Percentiles rank a stretch among this genome's conserved stretches.
phyloP scores from a whole-genome alignment of 2,888 invertebrate genomes.

The Seira ritae region DNA sequence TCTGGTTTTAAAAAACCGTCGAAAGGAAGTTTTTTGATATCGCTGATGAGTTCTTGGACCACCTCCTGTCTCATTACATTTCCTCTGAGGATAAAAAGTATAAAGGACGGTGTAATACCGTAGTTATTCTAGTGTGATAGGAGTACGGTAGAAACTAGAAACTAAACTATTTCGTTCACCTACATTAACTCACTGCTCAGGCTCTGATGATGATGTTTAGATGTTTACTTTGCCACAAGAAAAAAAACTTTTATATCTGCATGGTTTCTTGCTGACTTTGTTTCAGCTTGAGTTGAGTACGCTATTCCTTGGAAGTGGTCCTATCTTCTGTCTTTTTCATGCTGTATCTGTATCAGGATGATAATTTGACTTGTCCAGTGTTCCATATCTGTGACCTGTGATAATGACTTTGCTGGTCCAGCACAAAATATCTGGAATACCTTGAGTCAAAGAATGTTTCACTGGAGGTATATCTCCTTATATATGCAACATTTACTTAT shows the following conservation, averaged over 20 bases:
- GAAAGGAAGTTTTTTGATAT: background rate
- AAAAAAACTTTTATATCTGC: background rate
- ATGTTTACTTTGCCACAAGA: background rate
- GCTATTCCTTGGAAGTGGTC: background rate
- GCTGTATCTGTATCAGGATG: slow-evolving; percentile 6
- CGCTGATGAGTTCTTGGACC: background rate
- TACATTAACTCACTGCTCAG: slow-evolving; percentile 9
- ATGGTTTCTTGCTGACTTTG: background rate
- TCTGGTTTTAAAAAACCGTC: background rate
- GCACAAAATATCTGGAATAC: too few species aligned
- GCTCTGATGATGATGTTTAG: too few species aligned
- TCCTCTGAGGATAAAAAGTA: background rate
- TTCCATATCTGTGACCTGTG: slow-evolving; percentile 21
- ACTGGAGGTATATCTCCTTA: too few species aligned
- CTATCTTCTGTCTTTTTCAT: background rate
- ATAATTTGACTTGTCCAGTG: slow-evolving; percentile 31
- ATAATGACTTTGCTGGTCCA: background rate
- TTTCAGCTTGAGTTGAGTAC: background rate
- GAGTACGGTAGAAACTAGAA: background rate
- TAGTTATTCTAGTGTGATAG: too few species aligned
- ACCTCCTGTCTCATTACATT: slow-evolving; percentile 4
- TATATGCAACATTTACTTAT: too few species aligned
- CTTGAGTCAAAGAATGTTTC: too few species aligned
- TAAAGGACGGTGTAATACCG: too few species aligned
- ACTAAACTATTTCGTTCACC: slow-evolving; percentile 1